Evolutionary conservation across 1,140 invertebrate genomes (phyloP), one percentile per base, ranked within the genome.

Genomic region (Pissodes strobi): DNA sequence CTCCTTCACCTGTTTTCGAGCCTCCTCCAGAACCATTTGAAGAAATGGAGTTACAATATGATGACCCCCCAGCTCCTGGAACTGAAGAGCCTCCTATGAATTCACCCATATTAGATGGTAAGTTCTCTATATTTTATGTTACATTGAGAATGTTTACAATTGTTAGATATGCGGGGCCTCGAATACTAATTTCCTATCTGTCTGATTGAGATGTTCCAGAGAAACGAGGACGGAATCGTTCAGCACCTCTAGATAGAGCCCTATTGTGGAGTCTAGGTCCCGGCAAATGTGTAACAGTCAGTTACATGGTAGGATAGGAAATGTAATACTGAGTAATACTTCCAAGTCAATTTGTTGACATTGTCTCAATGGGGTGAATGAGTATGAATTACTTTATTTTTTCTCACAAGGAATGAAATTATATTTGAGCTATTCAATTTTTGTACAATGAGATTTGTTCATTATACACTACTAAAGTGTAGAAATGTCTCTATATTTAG

Each of bases 151-250:
- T 68, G 58, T 69, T 64, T 63, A 58, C 62, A 64, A 66, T 55
- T 66, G 58, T 70, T 70, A 74, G 72, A 75, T 76, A 76, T 76
- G 69, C 73, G 70, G 69, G 72, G 71, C 75, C 69, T 74, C 75
- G 69, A 51, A 39, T 34, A 58, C 56, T 58, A 65, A 58, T 58
- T 65, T 58, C 57, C 55, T 52, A 43, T 64, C 51, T 65, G 63
- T 65, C 63, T 78, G 75, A 75, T 78, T 78, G 75, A 76, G 76
- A 76, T 78, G 76, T 78, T 78, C 71, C 76, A 78, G 76, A 78
- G 74, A 71, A 69, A 74, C 70, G 71, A 71, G 74, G 62, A 66
- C 74, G 23, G 62, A 64, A 41, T 62, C 58, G 46, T 38, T 51
- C 60, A 41, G 41, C 52, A 38, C 61, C 41, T 56, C 61, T 60